Percentiles rank a stretch among this genome's conserved stretches.
These are phyloP conservation scores for Myodes glareolus DNA, from an alignment of 2,113 vertebrate species.

Conservation along the genomic window DNA sequence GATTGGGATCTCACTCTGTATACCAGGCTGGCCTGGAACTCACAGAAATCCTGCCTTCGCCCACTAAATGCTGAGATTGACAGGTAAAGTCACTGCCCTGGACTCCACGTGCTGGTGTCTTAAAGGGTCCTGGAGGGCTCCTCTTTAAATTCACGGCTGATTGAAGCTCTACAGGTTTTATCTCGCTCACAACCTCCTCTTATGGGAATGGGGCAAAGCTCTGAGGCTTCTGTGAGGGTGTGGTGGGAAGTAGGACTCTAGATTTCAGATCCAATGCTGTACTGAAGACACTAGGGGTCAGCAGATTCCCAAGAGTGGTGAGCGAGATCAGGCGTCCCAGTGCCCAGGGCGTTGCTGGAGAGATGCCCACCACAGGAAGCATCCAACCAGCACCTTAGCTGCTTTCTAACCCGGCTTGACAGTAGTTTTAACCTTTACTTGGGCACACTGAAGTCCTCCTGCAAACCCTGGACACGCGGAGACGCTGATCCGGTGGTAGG, in stretches of 20 bases:
- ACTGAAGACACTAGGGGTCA: conserved; percentile 74
- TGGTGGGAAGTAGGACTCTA: background rate
- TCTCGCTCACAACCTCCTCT: background rate
- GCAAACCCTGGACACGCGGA: background rate
- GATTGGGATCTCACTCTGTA: background rate
- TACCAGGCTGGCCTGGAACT: background rate
- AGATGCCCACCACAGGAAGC: background rate
- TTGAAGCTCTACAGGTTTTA: background rate
- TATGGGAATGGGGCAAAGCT: background rate
- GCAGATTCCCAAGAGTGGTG: conserved; percentile 58
- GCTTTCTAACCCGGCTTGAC: background rate
- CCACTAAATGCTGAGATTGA: background rate
- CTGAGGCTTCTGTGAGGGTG: too few species aligned
- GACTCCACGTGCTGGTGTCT: background rate
- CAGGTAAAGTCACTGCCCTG: too few species aligned
- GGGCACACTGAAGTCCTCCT: background rate
- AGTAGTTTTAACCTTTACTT: background rate
- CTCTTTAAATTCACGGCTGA: background rate
- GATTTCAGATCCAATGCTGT: background rate
- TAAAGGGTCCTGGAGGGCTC: background rate
- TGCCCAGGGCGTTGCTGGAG: background rate
- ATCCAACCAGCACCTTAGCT: background rate
- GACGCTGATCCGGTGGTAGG: background rate
- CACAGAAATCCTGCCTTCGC: background rate
- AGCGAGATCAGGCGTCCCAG: background rate